Base-by-base conservation (phyloP, 2,888 invertebrate species). In the Chesias legatella region DNA sequence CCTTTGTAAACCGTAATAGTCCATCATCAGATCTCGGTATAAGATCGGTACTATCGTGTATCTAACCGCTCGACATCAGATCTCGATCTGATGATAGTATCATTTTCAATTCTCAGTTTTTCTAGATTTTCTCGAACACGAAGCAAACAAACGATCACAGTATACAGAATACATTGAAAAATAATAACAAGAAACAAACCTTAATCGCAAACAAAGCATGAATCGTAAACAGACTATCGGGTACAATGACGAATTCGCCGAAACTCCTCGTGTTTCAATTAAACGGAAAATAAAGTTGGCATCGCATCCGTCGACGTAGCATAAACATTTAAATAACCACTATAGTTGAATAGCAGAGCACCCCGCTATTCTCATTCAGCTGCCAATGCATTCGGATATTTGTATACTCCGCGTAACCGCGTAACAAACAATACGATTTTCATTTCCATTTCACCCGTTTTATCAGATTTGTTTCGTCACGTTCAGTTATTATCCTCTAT, bases 221-320 rank as follows among this genome's bases (percentile, higher is more conserved):
- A 43, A 59, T 67, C 66, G 67, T 74, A 73, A 73, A 74, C 73
- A 69, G 56, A 65, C 63, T 68, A 61, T 49, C 61, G 56, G 46
- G 59, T 63, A 67, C 66, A 69, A 66, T 74, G 76, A 77, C 67
- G 63, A 67, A 70, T 76, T 69, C 78, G 53, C 70, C 67, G 73
- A 77, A 76, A 74, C 63, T 70, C 69, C 68, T 71, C 75, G 71
- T 74, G 73, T 76, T 78, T 77, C 73, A 76, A 73, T 77, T 74
- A 77, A 76, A 75, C 66, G 70, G 72, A 75, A 79, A 75, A 76
- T 76, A 76, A 73, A 71, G 68, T 77, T 77, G 76, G 75, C 79
- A 75, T 69, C 61, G 64, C 60, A 60, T 69, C 63, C 60, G 60
- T 60, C 75, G 67, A 69, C 73, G 72, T 73, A 70, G 71, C 63